Evolutionary conservation across 2,888 invertebrate genomes (phyloP).

Genomic region (Dichetophora obliterata): DNA sequence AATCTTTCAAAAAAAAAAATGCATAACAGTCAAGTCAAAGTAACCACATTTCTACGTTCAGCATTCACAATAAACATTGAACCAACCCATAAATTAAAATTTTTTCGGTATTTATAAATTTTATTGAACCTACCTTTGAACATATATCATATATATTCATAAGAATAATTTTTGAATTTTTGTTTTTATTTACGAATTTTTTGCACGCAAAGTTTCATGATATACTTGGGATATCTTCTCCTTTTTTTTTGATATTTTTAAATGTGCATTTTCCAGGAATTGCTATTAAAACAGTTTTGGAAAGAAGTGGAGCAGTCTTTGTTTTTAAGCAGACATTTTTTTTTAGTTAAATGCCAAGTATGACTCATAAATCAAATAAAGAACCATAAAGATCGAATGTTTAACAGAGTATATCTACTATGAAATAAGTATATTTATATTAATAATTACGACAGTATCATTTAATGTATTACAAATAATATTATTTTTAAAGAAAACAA

Average conservation of each 20-base stretch:
- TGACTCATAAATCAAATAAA: too few species aligned
- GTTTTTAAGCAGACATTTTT: too few species aligned
- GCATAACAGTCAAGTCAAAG: not conserved
- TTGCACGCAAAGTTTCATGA: not conserved
- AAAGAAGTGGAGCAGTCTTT: too few species aligned
- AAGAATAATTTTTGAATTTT: not conserved
- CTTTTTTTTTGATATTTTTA: not conserved
- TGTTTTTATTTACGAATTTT: not conserved
- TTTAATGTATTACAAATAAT: too few species aligned
- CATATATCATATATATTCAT: not conserved
- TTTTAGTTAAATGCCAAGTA: too few species aligned
- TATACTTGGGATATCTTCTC: too few species aligned
- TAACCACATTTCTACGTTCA: not conserved
- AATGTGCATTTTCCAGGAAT: not conserved
- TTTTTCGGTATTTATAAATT: not conserved
- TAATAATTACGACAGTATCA: too few species aligned
- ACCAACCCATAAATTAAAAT: not conserved
- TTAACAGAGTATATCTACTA: too few species aligned
- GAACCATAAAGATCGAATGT: too few species aligned
- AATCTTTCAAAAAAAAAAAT: slow-evolving; percentile 6
- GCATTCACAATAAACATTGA: not conserved
- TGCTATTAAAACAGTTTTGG: not conserved
- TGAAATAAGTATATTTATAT: too few species aligned
- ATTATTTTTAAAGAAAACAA: too few species aligned
- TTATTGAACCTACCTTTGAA: not conserved